Evolutionary conservation across 1,140 invertebrate species (phyloP).

Genomic region (Camponotus floridanus): DNA sequence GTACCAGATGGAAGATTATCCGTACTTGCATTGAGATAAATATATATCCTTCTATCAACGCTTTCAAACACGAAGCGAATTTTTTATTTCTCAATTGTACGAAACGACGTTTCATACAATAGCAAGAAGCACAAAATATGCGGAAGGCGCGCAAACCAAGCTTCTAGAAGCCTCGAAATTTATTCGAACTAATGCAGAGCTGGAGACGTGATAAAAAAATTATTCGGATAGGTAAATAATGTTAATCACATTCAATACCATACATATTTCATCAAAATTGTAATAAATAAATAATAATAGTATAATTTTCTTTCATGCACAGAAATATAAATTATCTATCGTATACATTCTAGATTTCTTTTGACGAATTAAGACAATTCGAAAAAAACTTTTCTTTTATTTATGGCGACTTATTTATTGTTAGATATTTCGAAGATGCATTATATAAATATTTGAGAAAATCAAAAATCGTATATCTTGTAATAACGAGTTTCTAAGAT

Average conservation of each 20-base stretch:
- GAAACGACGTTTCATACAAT: conserved; percentile 20
- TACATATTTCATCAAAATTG: too few relatives aligned
- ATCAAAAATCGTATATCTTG: too few relatives aligned
- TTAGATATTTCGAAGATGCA: too few relatives aligned
- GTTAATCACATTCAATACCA: not conserved
- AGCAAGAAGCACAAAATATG: not conserved
- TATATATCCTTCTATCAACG: conserved; percentile 43
- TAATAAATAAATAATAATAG: too few relatives aligned
- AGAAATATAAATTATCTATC: too few relatives aligned
- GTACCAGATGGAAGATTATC: conserved; percentile 70
- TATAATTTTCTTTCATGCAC: too few relatives aligned
- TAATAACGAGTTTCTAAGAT: too few relatives aligned
- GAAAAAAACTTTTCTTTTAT: too few relatives aligned
- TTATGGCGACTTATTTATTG: too few relatives aligned
- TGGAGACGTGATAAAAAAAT: not conserved
- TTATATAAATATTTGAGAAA: too few relatives aligned
- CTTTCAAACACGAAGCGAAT: conserved; percentile 30
- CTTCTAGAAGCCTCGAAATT: not conserved
- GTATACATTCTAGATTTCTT: too few relatives aligned
- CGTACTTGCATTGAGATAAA: conserved; percentile 58
- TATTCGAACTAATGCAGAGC: not conserved
- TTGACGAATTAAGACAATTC: too few relatives aligned
- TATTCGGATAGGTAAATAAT: not conserved
- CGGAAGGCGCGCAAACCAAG: not conserved
- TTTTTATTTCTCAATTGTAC: conserved; percentile 10